A percentile compares a stretch with the other conserved stretches of the same genome.
Conservation (phyloP, 53 echinoderm and acorn worm genomes). For the Echinometra lucunter region DNA sequence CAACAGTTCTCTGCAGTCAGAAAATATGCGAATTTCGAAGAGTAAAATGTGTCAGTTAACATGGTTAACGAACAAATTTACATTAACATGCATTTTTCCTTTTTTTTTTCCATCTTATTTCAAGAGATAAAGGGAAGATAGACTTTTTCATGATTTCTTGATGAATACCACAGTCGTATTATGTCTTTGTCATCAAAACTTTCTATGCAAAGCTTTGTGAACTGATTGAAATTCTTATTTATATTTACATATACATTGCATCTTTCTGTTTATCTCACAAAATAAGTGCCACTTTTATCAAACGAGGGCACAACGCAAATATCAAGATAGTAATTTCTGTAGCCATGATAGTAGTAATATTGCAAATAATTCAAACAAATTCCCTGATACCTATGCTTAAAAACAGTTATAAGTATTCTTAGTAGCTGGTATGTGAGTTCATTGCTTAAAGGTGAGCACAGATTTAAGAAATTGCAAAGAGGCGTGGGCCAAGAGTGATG, state of each 20-base stretch:
- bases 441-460: background rate
- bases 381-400: background rate
- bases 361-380: background rate
- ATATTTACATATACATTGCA: background rate
- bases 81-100: too few relatives aligned
- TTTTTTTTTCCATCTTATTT: background rate
- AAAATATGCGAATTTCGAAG: background rate
- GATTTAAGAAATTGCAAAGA: background rate
- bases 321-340: too few relatives aligned
- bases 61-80: background rate
- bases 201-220: background rate
- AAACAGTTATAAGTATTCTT: background rate
- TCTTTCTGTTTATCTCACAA: background rate
- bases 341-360: background rate
- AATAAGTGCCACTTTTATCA: too few relatives aligned
- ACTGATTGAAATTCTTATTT: background rate
- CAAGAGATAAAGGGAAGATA: background rate
- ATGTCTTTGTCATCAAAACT: background rate
- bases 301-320: too few relatives aligned
- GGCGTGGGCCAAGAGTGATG: background rate
- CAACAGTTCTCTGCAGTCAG: background rate
- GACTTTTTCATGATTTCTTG: background rate
- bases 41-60: slow-evolving; percentile 8
- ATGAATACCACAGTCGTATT: background rate
- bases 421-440: background rate